Percentiles rank a stretch among this genome's conserved stretches.
These are phyloP conservation scores for Peromyscus aztecus DNA, from an alignment of 2,797 vertebrate genomes.

Conservation along the genomic window DNA sequence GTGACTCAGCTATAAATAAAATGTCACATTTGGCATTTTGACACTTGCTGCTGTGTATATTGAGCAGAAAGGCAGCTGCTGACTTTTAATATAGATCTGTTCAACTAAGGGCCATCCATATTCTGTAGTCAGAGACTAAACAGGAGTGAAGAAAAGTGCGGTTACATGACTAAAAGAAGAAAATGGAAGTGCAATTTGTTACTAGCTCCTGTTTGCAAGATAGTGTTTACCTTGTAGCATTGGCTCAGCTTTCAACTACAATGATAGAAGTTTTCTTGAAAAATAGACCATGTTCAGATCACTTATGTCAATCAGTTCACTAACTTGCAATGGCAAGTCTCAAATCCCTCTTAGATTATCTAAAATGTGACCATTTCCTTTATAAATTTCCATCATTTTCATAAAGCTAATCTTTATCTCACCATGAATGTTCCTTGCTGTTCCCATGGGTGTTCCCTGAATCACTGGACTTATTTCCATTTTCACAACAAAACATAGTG, in stretches of 20 bases:
- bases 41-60: slow-evolving; percentile 77
- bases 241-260: slow-evolving; percentile 17
- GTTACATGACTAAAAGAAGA: slow-evolving; percentile 15
- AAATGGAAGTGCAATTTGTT: slow-evolving; percentile 44
- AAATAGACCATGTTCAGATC: not conserved
- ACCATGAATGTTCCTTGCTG: not conserved
- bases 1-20: slow-evolving; percentile 81
- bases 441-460: not conserved
- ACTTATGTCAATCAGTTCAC: not conserved
- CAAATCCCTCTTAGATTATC: not conserved
- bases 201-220: not conserved
- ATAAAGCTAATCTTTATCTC: slow-evolving; percentile 40
- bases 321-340: slow-evolving; percentile 7
- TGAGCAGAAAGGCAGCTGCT: slow-evolving; percentile 82
- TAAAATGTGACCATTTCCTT: slow-evolving; percentile 54
- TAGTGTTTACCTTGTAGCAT: slow-evolving; percentile 9
- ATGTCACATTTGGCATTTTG: slow-evolving; percentile 81
- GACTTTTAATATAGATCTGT: slow-evolving; percentile 81
- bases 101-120: slow-evolving; percentile 8
- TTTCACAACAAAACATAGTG: not conserved
- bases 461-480: not conserved
- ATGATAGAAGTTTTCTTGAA: not conserved
- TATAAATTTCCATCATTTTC: slow-evolving; percentile 38
- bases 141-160: slow-evolving; percentile 41
- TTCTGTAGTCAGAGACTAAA: slow-evolving; percentile 45